These are phyloP conservation scores for Sapayoa aenigma DNA, from an alignment of 2,113 vertebrate genomes.

Conservation along the genomic window DNA sequence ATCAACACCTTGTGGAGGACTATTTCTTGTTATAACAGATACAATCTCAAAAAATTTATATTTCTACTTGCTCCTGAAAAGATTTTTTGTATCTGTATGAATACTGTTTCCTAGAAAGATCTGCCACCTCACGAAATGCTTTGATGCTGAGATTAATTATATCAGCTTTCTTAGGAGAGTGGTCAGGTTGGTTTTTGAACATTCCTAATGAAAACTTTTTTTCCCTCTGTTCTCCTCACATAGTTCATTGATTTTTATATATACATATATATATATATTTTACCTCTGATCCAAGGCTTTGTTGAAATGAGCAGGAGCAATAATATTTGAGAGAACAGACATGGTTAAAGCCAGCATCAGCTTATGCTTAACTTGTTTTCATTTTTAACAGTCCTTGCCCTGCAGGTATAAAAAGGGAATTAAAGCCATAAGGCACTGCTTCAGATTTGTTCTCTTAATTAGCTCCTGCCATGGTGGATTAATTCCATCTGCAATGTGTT, in stretches of 20 bases:
- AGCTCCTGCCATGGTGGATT: conserved; percentile 61
- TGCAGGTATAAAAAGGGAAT: conserved; percentile 58
- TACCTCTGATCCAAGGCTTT: neutral
- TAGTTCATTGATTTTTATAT: neutral
- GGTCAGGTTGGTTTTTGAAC: neutral
- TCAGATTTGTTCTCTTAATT: conserved; percentile 64
- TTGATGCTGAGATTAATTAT: neutral
- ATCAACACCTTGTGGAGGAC: neutral
- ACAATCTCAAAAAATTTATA: neutral
- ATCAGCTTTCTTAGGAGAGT: neutral
- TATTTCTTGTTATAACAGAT: neutral
- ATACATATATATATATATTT: neutral
- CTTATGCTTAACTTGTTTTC: conserved; percentile 38
- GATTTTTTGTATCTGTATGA: neutral
- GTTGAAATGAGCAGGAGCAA: neutral
- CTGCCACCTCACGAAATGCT: neutral
- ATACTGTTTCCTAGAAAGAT: neutral
- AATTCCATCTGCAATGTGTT: conserved; percentile 55
- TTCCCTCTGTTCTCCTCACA: neutral
- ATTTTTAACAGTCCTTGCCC: conserved; percentile 58
- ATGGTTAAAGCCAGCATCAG: neutral
- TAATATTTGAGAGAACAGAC: neutral
- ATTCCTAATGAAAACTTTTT: neutral
- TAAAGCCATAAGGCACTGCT: conserved; percentile 46
- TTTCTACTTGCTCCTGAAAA: neutral